Evolutionary conservation across 2,888 invertebrate genomes (phyloP).

Genomic region (Baronia brevicornis): DNA sequence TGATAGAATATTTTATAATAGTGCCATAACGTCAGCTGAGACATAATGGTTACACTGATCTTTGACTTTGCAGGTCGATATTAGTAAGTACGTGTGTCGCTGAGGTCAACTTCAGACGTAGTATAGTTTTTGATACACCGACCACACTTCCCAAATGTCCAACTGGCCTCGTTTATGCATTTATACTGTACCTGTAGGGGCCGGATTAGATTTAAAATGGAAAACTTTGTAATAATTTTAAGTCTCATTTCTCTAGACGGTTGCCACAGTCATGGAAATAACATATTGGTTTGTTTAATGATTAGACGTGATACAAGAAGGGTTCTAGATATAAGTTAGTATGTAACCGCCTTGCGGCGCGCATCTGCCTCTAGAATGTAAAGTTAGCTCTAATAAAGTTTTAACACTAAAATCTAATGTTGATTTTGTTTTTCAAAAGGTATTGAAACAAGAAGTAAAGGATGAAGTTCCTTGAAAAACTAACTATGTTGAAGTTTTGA

Average conservation of each 20-base stretch:
- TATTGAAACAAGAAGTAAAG: slow-evolving; percentile 89
- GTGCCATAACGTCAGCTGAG: slow-evolving; percentile 3
- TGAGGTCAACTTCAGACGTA: slow-evolving; percentile 54
- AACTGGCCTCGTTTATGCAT: slow-evolving; percentile 52
- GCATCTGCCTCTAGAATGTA: slow-evolving; percentile 62
- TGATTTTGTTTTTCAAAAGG: slow-evolving; percentile 88
- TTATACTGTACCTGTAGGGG: slow-evolving; percentile 52
- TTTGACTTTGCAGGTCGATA: slow-evolving; percentile 76
- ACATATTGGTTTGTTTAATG: slow-evolving; percentile 25
- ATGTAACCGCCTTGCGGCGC: slow-evolving; percentile 43
- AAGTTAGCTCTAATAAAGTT: slow-evolving; percentile 68
- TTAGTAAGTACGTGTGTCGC: slow-evolving; percentile 68
- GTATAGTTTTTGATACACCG: slow-evolving; percentile 57
- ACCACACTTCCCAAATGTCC: slow-evolving; percentile 45
- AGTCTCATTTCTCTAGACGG: slow-evolving; percentile 17
- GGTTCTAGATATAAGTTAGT: slow-evolving; percentile 58
- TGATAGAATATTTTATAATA: slow-evolving; percentile 4
- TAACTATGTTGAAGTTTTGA: slow-evolving; percentile 73
- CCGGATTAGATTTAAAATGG: slow-evolving; percentile 30
- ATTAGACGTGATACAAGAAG: slow-evolving; percentile 43
- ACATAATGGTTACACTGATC: slow-evolving; percentile 59
- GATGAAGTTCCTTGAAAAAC: slow-evolving; percentile 81
- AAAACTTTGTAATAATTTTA: slow-evolving; percentile 24
- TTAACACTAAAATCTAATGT: slow-evolving; percentile 77
- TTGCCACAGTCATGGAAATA: slow-evolving; percentile 18